Evolutionary conservation across 2,113 vertebrate genomes (phyloP), one percentile per base, ranked within the genome.

Genomic region (Mus spicilegus): DNA sequence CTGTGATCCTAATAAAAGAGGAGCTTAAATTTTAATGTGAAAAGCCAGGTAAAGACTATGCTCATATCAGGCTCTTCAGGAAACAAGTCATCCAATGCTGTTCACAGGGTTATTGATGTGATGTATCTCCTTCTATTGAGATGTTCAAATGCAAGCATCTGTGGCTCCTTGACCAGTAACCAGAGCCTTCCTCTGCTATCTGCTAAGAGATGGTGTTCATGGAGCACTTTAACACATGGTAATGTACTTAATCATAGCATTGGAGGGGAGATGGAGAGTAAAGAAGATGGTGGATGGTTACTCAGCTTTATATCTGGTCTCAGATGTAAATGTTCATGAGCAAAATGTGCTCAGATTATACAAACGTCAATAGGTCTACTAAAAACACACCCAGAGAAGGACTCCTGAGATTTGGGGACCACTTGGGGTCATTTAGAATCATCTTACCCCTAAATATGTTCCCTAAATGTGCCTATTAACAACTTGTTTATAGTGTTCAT

Each of bases 261-360:
- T 17, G 2, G 30, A 33, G 36, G 20, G 28, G 33, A 36, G 1
- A 58, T 39, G 70, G 3, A 88, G 11, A 54, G 6, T n/a, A 3
- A 76, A 84, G 36, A 72, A 24, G n/a, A 75, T 90, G 72, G 51
- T 92, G 75, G 49, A 76, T 90, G 77, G 36, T 93, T 72, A 36
- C 10, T 51, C 36, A 63, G 24, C 17, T 94, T 70, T 42, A 33
- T 49, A 36, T 54, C 12, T 51, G 6, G 80, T n/a, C 39, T 56
- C 6, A 56, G 14, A 88, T 78, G 13, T 33, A n/a, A 75, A 3
- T 0, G 1, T 22, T 90, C 56, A 46, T 46, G 17, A n/a, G 30
- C 54, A 84, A 36, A 4, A 22, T 65, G 6, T 33, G 3, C 76
- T 86, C 46, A n/a, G 0, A 90, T 90, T 69, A 46, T 26, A 63